phyloP scores from a whole-genome alignment of 1,140 invertebrate species.

The Drosophila ohnishii region DNA sequence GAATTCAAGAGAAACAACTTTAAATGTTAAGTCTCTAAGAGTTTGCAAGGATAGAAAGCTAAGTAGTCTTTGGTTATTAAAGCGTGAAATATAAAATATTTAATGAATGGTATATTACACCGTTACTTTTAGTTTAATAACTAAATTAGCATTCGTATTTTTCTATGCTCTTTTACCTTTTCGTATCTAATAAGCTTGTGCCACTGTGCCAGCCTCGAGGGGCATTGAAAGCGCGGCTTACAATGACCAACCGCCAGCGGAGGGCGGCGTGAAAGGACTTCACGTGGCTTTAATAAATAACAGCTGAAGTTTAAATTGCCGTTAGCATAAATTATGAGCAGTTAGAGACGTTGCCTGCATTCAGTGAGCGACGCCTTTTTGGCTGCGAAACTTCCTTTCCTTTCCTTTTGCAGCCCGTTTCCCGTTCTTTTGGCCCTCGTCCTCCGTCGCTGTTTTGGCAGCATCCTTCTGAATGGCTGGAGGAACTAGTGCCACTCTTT shows the following conservation, averaged over 20 bases:
- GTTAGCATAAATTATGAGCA: slow-evolving; percentile 80
- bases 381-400: slow-evolving; percentile 38
- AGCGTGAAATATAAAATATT: neutral
- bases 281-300: slow-evolving; percentile 72
- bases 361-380: slow-evolving; percentile 62
- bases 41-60: neutral
- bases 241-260: slow-evolving; percentile 19
- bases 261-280: slow-evolving; percentile 23
- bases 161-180: no score
- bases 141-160: neutral
- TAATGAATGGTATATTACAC: no score
- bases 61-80: neutral
- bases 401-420: slow-evolving; percentile 21
- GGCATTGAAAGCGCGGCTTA: slow-evolving; percentile 53
- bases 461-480: slow-evolving; percentile 29
- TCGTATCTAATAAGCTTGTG: no score
- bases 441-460: slow-evolving; percentile 32
- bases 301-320: slow-evolving; percentile 78
- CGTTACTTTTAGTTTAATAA: neutral
- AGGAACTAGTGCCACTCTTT: slow-evolving; percentile 39
- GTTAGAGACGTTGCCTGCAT: slow-evolving; percentile 66
- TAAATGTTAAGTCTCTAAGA: neutral
- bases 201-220: slow-evolving; percentile 41
- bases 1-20: neutral
- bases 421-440: slow-evolving; percentile 12